A percentile compares a stretch with the other conserved stretches of the same genome.
Conservation (phyloP, 2,888 invertebrate species). For the Tricholauxania praeusta region DNA sequence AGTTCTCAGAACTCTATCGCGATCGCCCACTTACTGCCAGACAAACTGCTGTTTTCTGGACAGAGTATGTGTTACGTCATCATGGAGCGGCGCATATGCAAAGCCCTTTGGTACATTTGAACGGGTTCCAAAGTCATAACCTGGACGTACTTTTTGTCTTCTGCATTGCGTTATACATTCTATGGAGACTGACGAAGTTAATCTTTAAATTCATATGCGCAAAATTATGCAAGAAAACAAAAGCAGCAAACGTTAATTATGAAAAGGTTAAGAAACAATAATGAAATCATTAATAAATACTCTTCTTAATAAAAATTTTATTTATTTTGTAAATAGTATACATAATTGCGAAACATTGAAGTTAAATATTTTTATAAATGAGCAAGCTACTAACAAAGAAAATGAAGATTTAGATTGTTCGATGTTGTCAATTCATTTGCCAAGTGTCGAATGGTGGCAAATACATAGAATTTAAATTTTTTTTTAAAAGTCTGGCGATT, state of each 20-base stretch:
- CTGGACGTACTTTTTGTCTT: conserved; percentile 66
- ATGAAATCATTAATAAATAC: background rate
- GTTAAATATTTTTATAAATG: no score
- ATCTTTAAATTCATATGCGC: conserved; percentile 19
- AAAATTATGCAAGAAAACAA: conserved; percentile 33
- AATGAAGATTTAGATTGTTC: no score
- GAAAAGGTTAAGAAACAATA: conserved; percentile 22
- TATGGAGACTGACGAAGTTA: conserved; percentile 44
- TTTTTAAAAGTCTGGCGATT: no score
- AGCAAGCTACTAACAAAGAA: no score
- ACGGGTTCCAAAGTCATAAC: conserved; percentile 68
- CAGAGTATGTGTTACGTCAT: conserved; percentile 72
- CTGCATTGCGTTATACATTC: conserved; percentile 41
- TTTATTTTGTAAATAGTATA: background rate
- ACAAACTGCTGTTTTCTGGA: conserved; percentile 71
- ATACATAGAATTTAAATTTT: no score
- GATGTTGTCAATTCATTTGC: no score
- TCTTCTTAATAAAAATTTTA: background rate
- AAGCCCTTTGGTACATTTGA: conserved; percentile 69
- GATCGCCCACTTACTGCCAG: conserved; percentile 71
- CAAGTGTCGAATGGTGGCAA: no score
- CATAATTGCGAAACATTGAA: no score
- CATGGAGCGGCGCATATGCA: conserved; percentile 71
- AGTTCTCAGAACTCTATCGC: conserved; percentile 69
- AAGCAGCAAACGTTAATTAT: background rate